Base-by-base conservation (phyloP, 1,140 invertebrate genomes). In the Drosophila truncata region DNA sequence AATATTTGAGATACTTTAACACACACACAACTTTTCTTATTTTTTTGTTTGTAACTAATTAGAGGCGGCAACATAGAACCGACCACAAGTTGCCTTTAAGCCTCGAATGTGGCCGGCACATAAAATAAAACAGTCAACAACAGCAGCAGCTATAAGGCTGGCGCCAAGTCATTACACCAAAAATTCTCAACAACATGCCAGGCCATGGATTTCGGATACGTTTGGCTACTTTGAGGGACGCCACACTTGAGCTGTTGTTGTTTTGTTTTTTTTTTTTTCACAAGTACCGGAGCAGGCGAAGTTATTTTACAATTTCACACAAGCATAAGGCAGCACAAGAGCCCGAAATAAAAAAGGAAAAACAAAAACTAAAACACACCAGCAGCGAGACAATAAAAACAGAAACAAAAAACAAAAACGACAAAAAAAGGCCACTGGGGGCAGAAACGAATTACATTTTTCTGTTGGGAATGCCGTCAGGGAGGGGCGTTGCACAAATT, bases 261-360 rank as follows among this genome's bases (percentile, higher is more conserved):
- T 11, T 50, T 7, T 16, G 2, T 29, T 73, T 72, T 76, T 7
- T 16, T 4, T 29, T 73, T 72, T 76, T 39, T 83, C 62, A 80
- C 81, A 84, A 84, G 77, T 65, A 60, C 61, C 75, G 16, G 7
- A 65, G 60, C 42, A 74, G 35, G 49, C 33, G 44, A 78, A 78
- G 80, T 77, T 77, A 76, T 71, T 83, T 83, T 65, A 83, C 76
- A 83, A 70, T 57, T 75, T 83, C 78, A 83, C 64, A 81, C 60
- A 67, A 50, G 65, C 18, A 59, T 18, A 44, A 44, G 54, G 37
- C 54, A 39, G 54, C 52, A 20, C 20, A 25, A 23, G 44, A 67
- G 23, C 29, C 47, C 31, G 59, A 57, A 49, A 61, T 55, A 46
- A 69, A 54, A 57, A 49, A 61, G 41, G 41, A 69, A 54, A 35